phyloP scores from a whole-genome alignment of 1,140 invertebrate genomes.

The Charaxes varanes region DNA sequence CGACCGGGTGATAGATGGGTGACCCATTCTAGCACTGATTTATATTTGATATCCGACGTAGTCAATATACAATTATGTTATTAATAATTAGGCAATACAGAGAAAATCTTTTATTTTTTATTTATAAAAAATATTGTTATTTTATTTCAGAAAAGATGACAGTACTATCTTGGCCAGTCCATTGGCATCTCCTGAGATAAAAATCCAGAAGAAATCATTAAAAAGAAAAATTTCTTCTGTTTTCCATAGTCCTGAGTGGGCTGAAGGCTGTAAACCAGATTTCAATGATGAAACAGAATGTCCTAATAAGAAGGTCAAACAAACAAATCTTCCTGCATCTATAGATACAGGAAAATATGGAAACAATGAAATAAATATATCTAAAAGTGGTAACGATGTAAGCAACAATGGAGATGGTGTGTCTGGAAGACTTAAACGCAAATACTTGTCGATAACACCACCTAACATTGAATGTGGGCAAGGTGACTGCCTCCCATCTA shows the following conservation, averaged over 20 bases:
- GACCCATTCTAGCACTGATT: too few species aligned
- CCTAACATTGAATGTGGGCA: constrained; percentile 58
- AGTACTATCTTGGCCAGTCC: constrained; percentile 35
- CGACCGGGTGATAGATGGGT: too few species aligned
- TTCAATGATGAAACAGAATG: constrained; percentile 23
- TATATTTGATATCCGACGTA: too few species aligned
- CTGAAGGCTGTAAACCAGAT: constrained; percentile 40
- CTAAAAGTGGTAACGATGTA: constrained; percentile 27
- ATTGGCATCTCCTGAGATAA: constrained; percentile 44
- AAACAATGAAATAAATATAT: constrained; percentile 6
- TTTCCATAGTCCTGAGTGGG: constrained; percentile 57
- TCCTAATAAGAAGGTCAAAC: constrained; percentile 25
- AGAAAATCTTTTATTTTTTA: too few species aligned
- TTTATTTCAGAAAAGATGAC: constrained; percentile 45
- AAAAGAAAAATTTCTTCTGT: constrained; percentile 41
- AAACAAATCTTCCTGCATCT: constrained; percentile 8
- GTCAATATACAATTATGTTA: too few species aligned
- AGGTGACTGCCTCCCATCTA: constrained; percentile 64
- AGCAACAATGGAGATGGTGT: constrained; percentile 51
- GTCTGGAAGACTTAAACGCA: constrained; percentile 32
- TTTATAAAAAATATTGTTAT: constrained; percentile 5
- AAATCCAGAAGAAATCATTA: constrained; percentile 25
- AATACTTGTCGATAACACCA: constrained; percentile 41
- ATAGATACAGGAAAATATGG: constrained; percentile 1
- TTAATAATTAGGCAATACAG: background rate